These are phyloP conservation scores for Elysia crispata DNA, from an alignment of 2,888 invertebrate species.

Conservation along the genomic window DNA sequence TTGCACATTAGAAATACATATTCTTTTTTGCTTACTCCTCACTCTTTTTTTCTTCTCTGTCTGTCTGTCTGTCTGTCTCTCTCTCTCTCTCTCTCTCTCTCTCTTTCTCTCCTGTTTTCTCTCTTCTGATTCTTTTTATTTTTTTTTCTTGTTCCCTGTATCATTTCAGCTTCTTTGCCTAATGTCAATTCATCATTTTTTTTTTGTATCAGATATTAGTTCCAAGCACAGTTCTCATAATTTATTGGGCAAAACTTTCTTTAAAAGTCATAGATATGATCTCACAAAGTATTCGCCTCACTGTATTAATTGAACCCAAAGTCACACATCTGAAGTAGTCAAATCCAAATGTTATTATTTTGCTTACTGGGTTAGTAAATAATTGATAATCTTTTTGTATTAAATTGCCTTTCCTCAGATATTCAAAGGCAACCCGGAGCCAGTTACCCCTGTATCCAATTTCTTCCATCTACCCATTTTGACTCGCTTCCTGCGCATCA, in stretches of 20 bases:
- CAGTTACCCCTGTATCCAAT: conserved; percentile 81
- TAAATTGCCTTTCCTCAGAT: conserved; percentile 79
- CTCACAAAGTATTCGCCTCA: no score
- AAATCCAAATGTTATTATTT: neutral
- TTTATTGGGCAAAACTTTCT: no score
- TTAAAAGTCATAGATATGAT: no score
- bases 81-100: neutral
- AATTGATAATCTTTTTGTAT: no score
- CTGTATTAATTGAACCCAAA: neutral
- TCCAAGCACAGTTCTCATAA: no score
- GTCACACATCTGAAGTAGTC: neutral
- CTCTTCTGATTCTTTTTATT: neutral
- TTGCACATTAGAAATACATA: no score
- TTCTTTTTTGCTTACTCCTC: no score
- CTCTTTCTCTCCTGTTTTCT: neutral
- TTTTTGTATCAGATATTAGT: no score
- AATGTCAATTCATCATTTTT: no score
- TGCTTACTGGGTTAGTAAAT: no score
- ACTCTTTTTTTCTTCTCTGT: neutral
- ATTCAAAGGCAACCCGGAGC: conserved; percentile 86
- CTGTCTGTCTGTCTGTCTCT: conserved; percentile 5
- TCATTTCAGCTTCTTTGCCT: no score
- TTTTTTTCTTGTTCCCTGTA: neutral
- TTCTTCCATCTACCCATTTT: conserved; percentile 86
- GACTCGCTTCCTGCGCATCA: conserved; percentile 85